These are phyloP conservation scores for Lamellibrachia satsuma DNA, from an alignment of 2,888 invertebrate genomes.

Conservation along the genomic window DNA sequence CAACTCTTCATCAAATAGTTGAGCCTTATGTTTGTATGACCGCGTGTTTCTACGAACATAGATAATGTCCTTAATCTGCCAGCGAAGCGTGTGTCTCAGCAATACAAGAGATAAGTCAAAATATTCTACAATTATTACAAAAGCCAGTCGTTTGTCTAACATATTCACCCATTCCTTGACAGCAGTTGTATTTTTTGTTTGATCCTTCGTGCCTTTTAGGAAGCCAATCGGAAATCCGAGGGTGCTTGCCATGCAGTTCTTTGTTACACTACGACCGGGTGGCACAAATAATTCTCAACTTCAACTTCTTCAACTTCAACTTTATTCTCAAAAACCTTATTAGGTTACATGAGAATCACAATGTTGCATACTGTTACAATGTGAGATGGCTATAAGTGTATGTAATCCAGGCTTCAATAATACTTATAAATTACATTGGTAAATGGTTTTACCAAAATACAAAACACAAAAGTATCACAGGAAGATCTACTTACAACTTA, in stretches of 20 bases:
- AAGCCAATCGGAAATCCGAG: conserved; percentile 60
- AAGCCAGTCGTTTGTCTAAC: conserved; percentile 51
- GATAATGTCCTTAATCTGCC: conserved; percentile 61
- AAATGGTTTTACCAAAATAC: too few relatives aligned
- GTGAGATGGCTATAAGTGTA: too few relatives aligned
- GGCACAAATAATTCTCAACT: conserved; percentile 55
- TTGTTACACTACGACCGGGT: conserved; percentile 54
- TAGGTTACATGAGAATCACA: too few relatives aligned
- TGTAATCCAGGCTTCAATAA: too few relatives aligned
- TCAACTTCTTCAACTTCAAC: too few relatives aligned
- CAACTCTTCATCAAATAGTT: too few relatives aligned
- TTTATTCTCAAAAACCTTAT: too few relatives aligned
- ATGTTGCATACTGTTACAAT: too few relatives aligned
- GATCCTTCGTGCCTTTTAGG: conserved; percentile 44
- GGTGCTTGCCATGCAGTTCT: conserved; percentile 58
- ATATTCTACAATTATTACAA: conserved; percentile 61
- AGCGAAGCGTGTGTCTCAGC: conserved; percentile 59
- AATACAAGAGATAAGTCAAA: conserved; percentile 61
- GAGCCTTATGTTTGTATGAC: too few relatives aligned
- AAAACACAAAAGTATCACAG: too few relatives aligned
- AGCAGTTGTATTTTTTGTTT: conserved; percentile 33
- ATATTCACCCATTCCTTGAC: conserved; percentile 44
- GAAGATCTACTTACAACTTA: too few relatives aligned
- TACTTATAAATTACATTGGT: too few relatives aligned
- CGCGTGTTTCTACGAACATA: conserved; percentile 33